Evolutionary conservation across 2,113 vertebrate species (phyloP).

Genomic region (Emydocephalus ijimae): DNA sequence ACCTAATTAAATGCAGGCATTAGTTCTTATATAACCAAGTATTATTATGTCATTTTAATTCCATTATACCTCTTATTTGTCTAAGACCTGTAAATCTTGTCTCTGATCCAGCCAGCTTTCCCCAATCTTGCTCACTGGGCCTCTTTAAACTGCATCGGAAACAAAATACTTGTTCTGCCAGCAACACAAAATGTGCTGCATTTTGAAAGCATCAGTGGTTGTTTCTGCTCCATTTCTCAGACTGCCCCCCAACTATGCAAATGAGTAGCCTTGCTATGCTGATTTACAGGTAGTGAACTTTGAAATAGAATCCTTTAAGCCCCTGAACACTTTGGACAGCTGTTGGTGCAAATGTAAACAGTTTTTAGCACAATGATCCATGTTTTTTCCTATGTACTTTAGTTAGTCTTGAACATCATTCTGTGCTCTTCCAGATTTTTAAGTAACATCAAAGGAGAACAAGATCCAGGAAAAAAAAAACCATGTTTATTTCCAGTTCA

Average conservation of each 20-base stretch:
- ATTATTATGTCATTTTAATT: not conserved
- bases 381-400: not conserved
- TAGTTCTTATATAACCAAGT: not conserved
- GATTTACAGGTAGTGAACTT: not conserved
- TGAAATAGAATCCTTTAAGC: not conserved
- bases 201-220: conserved; percentile 10
- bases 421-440: not conserved
- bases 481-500: not conserved
- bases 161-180: conserved; percentile 5
- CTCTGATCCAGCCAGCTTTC: conserved; percentile 12
- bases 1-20: not conserved
- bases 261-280: not conserved
- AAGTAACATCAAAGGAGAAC: not conserved
- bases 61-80: not conserved
- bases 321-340: not conserved
- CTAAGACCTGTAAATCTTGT: not conserved
- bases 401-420: not conserved
- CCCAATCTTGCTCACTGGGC: conserved; percentile 6
- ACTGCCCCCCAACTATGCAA: not conserved
- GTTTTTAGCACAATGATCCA: not conserved
- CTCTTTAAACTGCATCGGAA: conserved; percentile 2
- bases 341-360: not conserved
- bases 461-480: not conserved
- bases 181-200: not conserved
- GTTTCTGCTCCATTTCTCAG: conserved; percentile 14